These are phyloP conservation scores for Andrena hattorfiana DNA, from an alignment of 2,888 invertebrate genomes.

Conservation along the genomic window DNA sequence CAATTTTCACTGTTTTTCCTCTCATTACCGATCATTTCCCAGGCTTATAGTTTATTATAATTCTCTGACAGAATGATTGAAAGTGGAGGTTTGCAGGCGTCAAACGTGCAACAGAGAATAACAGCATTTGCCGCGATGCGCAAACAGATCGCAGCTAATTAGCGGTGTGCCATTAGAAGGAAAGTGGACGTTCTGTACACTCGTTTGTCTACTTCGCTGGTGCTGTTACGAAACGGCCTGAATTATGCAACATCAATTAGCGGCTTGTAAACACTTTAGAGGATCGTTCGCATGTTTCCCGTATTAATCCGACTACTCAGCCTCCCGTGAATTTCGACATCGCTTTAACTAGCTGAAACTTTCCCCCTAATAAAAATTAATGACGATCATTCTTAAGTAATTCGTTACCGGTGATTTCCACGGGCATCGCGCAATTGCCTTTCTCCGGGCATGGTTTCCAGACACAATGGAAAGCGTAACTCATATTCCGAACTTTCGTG, in stretches of 20 bases:
- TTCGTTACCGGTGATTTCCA: not conserved
- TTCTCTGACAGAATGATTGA: not conserved
- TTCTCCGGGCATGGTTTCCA: not conserved
- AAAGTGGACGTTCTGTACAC: constrained; percentile 6
- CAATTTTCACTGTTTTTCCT: not conserved
- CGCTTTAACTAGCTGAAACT: constrained; percentile 1
- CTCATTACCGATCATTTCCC: no score
- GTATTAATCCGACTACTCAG: not conserved
- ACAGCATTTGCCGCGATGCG: constrained; percentile 1
- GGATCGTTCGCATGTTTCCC: not conserved
- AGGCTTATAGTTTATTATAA: not conserved
- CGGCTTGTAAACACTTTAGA: not conserved
- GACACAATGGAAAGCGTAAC: not conserved
- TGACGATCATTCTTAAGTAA: not conserved
- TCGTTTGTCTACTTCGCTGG: not conserved
- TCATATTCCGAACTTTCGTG: no score
- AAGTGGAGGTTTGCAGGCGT: not conserved
- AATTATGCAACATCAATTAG: constrained; percentile 22
- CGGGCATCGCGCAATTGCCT: not conserved
- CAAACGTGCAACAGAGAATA: not conserved
- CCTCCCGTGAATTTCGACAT: not conserved
- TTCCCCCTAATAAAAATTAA: not conserved
- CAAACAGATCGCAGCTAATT: constrained; percentile 21
- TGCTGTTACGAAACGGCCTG: constrained; percentile 14
- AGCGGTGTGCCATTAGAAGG: constrained; percentile 5